These are phyloP conservation scores for Caenorhabditis sinica DNA, from an alignment of 2,888 invertebrate genomes.

Conservation along the genomic window DNA sequence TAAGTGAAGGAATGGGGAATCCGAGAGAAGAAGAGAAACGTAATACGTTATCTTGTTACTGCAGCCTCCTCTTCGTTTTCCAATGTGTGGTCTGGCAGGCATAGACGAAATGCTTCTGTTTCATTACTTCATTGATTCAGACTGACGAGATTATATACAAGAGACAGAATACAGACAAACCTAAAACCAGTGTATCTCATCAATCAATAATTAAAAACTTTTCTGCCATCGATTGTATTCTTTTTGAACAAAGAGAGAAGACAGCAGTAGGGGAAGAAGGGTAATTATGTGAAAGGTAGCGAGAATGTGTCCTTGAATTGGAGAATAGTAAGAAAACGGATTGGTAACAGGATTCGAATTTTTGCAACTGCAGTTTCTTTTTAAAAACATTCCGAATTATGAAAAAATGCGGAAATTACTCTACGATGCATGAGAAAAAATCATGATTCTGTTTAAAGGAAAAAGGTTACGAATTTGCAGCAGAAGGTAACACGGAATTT, in stretches of 20 bases:
- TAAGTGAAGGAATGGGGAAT: slow-evolving; percentile 6
- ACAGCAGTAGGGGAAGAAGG: background rate
- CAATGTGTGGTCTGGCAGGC: slow-evolving; percentile 41
- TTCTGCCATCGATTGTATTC: slow-evolving; percentile 24
- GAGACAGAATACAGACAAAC: background rate
- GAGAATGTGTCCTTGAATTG: slow-evolving; percentile 46
- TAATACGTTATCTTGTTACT: slow-evolving; percentile 63
- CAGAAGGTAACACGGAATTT: background rate
- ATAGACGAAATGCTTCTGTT: slow-evolving; percentile 22
- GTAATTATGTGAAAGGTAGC: slow-evolving; percentile 48
- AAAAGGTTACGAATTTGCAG: too few relatives aligned
- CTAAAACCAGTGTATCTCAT: background rate
- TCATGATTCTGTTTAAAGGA: too few relatives aligned
- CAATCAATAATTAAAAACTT: slow-evolving; percentile 53
- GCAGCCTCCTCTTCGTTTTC: slow-evolving; percentile 28
- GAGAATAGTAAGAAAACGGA: slow-evolving; percentile 16
- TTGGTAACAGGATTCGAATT: background rate
- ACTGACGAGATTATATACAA: background rate
- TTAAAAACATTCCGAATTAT: too few relatives aligned
- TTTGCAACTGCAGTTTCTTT: too few relatives aligned
- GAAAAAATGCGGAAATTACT: too few relatives aligned
- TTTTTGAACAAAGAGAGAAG: slow-evolving; percentile 41
- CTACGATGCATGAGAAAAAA: too few relatives aligned
- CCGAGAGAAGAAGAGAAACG: slow-evolving; percentile 45
- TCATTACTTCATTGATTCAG: slow-evolving; percentile 38